Evolutionary conservation across 2,113 vertebrate genomes (phyloP), one percentile per base, ranked within the genome.

Genomic region (Mobula hypostoma): DNA sequence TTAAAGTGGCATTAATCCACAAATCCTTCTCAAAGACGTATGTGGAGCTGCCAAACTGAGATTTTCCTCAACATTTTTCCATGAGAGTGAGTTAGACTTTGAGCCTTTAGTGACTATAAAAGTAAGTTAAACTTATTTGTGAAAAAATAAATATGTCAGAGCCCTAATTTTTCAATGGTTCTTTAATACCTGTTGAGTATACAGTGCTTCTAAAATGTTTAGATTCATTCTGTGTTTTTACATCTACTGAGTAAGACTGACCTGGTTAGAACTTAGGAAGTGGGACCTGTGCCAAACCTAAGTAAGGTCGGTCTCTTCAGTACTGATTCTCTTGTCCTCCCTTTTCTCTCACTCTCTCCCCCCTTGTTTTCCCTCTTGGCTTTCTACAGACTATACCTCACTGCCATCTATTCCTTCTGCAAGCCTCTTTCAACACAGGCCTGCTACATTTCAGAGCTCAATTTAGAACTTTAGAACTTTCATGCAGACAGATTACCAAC

Each of bases 71-170:
- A 15, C 58, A 61, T n/a, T 61, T 88, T 63, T 63, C 83, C 15
- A 9, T 88, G 83, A 63, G 83, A 87, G 9, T 61, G 58, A 88
- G 58, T 88, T 0, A 21, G 40, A 63, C 58, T 63, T 61, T 63
- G 58, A 88, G 56, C 56, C 27, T 63, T 88, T 14, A 63, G 24
- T 83, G 40, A 83, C 48, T 83, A 56, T 24, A 56, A 83, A 48
- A 58, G 82, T 85, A 58, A 85, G 58, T 88, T 19, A 63, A 90
- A 90, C 61, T 68, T 90, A 90, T 66, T 90, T 90, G 85, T 32
- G 85, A 68, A 90, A 85, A 90, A 90, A 90, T 90, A 90, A 90
- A 90, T 90, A 90, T 90, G 85, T 90, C 85, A 90, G 21, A 17
- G 5, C 85, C 14, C 61, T 90, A 90, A 90, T 90, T 90, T 90